These are phyloP conservation scores for Ophioderma brevispina DNA, from an alignment of 35 echinoderm and acorn worm genomes.

Conservation along the genomic window DNA sequence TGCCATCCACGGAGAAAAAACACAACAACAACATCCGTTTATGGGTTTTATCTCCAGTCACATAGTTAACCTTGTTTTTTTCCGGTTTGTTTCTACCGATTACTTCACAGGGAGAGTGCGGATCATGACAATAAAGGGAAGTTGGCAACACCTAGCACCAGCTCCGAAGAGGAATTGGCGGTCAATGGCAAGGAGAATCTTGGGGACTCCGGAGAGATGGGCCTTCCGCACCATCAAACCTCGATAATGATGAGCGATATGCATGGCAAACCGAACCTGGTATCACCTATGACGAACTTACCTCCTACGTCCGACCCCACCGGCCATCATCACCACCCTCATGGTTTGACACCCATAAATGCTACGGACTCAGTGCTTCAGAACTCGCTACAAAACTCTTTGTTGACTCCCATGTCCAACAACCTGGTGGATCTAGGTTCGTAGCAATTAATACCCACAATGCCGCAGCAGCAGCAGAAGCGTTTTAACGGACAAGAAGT, in stretches of 20 bases:
- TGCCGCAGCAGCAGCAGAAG: background rate
- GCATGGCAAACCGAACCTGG: constrained; percentile 20
- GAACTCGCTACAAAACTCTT: constrained; percentile 70
- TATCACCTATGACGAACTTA: constrained; percentile 36
- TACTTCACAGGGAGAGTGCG: constrained; percentile 47
- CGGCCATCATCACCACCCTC: background rate
- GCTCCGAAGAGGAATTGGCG: constrained; percentile 59
- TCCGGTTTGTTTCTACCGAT: background rate
- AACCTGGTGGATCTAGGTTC: constrained; percentile 71
- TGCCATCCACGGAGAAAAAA: background rate
- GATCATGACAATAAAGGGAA: constrained; percentile 68
- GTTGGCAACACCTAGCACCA: constrained; percentile 62
- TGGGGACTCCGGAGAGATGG: constrained; percentile 18
- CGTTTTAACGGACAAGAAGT: background rate
- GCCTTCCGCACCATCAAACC: constrained; percentile 25
- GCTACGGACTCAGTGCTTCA: constrained; percentile 62
- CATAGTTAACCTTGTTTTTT: background rate
- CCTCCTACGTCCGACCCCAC: background rate
- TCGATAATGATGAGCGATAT: constrained; percentile 32
- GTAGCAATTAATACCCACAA: constrained; percentile 7
- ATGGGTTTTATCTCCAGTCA: background rate
- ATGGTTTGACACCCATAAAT: constrained; percentile 54
- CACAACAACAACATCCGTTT: constrained; percentile 3
- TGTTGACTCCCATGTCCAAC: constrained; percentile 69
- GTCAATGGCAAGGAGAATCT: constrained; percentile 71